A percentile compares a stretch with the other conserved stretches of the same genome.
Conservation (phyloP, 2,797 vertebrate species). For the Ctenopoma multispine region DNA sequence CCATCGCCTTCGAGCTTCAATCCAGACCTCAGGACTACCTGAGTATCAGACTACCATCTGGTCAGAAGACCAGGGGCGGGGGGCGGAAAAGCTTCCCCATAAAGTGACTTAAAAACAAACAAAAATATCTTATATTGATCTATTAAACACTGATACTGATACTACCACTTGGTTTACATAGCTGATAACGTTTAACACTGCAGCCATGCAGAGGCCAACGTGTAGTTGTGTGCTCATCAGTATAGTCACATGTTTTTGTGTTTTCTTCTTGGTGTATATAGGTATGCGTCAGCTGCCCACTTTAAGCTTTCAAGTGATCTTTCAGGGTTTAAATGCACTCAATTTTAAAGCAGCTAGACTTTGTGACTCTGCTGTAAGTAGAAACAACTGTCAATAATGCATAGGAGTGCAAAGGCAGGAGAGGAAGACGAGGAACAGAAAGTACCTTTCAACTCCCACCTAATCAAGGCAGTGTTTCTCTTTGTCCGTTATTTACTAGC, state of each 20-base stretch:
- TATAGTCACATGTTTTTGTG: neutral
- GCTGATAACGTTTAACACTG: neutral
- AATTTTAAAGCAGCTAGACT: constrained; percentile 38
- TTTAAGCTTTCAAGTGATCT: neutral
- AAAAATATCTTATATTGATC: no score
- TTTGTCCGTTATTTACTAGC: neutral
- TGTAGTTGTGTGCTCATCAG: neutral
- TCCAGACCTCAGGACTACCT: no score
- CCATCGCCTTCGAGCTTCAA: no score
- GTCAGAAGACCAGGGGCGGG: no score
- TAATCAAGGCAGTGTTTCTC: constrained; percentile 14
- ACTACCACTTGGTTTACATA: neutral
- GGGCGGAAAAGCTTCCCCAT: no score
- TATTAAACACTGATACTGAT: neutral
- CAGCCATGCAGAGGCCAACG: neutral
- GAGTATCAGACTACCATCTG: no score
- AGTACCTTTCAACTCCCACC: constrained; percentile 8
- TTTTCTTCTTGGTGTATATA: neutral
- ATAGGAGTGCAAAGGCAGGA: constrained; percentile 17
- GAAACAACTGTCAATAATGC: constrained; percentile 49
- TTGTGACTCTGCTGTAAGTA: constrained; percentile 25
- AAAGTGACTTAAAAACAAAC: no score
- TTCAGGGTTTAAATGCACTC: constrained; percentile 5
- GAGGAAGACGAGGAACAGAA: neutral
- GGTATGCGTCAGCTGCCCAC: neutral